A percentile compares a stretch with the other conserved stretches of the same genome.
Evolutionary conservation across 1,140 invertebrate genomes (phyloP).

Genomic region (Rhopalosiphum padi): DNA sequence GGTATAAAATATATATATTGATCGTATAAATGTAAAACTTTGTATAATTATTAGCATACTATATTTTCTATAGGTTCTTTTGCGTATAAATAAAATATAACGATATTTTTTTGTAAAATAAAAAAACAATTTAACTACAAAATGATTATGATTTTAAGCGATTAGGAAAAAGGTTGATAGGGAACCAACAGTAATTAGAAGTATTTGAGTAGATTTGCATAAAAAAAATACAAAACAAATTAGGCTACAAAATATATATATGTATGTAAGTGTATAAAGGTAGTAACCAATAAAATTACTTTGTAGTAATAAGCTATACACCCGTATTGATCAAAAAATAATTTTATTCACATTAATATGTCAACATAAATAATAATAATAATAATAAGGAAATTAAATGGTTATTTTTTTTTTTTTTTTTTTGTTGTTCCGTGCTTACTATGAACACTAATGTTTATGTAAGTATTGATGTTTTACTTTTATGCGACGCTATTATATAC

Average conservation of each 20-base stretch:
- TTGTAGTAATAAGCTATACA: background rate
- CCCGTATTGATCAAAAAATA: background rate
- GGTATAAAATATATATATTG: background rate
- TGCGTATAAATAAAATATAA: background rate
- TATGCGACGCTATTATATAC: background rate
- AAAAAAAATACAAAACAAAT: background rate
- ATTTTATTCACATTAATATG: background rate
- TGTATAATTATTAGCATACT: background rate
- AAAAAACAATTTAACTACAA: background rate
- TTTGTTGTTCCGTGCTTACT: background rate
- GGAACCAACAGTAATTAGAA: background rate
- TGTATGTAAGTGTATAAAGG: background rate
- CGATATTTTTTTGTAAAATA: background rate
- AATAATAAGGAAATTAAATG: background rate
- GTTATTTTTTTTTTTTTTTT: background rate
- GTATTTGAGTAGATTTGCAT: background rate
- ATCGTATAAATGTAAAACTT: background rate
- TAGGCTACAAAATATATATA: background rate
- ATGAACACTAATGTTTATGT: background rate
- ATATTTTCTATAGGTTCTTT: background rate
- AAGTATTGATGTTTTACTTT: slow-evolving; percentile 9
- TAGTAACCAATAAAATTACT: background rate
- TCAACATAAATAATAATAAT: background rate
- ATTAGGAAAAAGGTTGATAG: slow-evolving; percentile 17
- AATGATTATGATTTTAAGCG: slow-evolving; percentile 20